Base-by-base conservation (phyloP, 2,797 vertebrate genomes). In the Lacerta agilis region DNA sequence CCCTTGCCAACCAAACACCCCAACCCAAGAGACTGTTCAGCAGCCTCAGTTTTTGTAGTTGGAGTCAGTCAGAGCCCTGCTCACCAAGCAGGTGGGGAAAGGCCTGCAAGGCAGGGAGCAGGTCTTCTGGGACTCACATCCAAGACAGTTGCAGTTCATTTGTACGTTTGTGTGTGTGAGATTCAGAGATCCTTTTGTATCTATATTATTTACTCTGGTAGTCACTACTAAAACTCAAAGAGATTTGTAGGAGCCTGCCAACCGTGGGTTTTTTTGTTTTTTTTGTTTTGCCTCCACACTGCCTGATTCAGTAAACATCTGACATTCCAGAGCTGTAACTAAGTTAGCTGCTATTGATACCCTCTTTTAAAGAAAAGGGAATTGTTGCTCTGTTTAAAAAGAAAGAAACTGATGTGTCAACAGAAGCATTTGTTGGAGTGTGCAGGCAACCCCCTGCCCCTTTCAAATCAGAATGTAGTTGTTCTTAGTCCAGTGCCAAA, bases 201-300 rank as follows among this genome's bases (percentile, higher is more conserved):
- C 94, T 95, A 93, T 92, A 92, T 93, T 94, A 96, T 94, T 96
- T 95, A 92, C 86, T 0, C 23, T 93, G 95, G 94, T 89, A 88
- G 91, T 94, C 94, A 90, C 91, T 93, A 92, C 87, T 94, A 86
- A 94, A 95, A 95, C 94, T 93, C 96, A 95, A 93, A 95, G 94
- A 94, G 93, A 96, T 94, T 94, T 97, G 93, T 93, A 90, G 94
- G 94, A 86, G 43, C 11, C 84, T 95, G 87, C 92, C 92, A 94
- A 93, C 91, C 1, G 49, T 55, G 49, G 49, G 11, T 11, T 15
- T 11, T 49, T 10, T 11, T 49, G 0, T 49, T 10, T 49, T 95
- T 93, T 13, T 95, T 94, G 92, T 94, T 95, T 94, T 94, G 93
- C 90, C 90, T 95, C 91, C 2, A 27, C 95, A 27, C 95, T 92